Conservation (phyloP, 1,140 invertebrate genomes). For the Monomorium pharaonis region DNA sequence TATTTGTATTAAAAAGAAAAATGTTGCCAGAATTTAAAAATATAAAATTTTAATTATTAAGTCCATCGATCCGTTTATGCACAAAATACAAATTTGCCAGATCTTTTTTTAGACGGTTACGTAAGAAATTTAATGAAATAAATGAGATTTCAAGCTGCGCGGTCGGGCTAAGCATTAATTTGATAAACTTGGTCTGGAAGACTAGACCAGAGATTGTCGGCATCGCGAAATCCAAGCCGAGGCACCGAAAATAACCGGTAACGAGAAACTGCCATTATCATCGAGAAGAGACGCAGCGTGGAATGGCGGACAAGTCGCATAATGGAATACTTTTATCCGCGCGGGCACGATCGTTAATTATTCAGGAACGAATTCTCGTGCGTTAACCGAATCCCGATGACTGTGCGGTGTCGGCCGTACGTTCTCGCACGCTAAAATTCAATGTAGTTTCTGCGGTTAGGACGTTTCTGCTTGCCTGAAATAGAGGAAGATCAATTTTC, state of each 20-base stretch:
- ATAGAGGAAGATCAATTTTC: constrained; percentile 25
- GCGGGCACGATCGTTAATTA: constrained; percentile 75
- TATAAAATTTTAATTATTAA: background rate
- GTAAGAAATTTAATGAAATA: background rate
- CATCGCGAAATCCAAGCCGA: constrained; percentile 4
- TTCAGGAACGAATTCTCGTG: constrained; percentile 74
- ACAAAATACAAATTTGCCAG: background rate
- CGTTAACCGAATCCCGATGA: constrained; percentile 64
- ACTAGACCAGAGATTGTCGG: background rate
- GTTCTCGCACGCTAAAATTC: constrained; percentile 53
- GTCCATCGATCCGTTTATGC: background rate
- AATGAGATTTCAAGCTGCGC: background rate
- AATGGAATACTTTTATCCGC: constrained; percentile 81
- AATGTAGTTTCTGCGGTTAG: constrained; percentile 45
- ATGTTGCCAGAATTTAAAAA: background rate
- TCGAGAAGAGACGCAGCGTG: constrained; percentile 62
- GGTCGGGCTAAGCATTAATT: constrained; percentile 8
- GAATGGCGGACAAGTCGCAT: constrained; percentile 74
- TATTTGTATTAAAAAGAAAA: background rate
- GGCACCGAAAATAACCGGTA: constrained; percentile 66
- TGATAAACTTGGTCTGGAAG: background rate
- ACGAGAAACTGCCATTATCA: constrained; percentile 78
- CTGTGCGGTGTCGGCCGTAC: constrained; percentile 39
- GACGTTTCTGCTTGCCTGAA: background rate
- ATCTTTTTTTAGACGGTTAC: background rate